Conservation (phyloP, 2,797 vertebrate genomes). For the Adelosebastes latens region DNA sequence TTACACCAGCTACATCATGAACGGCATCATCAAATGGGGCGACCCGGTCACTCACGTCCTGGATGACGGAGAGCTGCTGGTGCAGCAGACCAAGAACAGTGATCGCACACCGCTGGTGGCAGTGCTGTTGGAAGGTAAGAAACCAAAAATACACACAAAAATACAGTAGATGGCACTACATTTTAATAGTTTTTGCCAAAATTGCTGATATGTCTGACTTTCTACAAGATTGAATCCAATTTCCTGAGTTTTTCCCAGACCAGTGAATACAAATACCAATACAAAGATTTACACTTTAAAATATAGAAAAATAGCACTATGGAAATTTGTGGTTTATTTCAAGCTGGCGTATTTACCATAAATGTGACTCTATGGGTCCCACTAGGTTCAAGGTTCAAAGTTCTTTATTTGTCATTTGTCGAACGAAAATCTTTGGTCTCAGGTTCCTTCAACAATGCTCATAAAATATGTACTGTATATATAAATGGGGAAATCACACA, state of each 20-base stretch:
- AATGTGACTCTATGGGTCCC: background rate
- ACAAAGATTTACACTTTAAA: background rate
- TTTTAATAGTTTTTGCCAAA: background rate
- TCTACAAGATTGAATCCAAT: background rate
- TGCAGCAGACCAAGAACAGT: conserved; percentile 97
- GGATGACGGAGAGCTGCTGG: conserved; percentile 95
- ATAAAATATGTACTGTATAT: too few species aligned
- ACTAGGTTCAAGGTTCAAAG: too few species aligned
- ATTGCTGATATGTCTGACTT: background rate
- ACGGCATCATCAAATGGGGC: conserved; percentile 98
- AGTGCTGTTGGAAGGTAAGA: conserved; percentile 92
- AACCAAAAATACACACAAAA: background rate
- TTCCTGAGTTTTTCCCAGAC: background rate
- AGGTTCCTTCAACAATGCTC: too few species aligned
- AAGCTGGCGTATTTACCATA: background rate
- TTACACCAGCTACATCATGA: conserved; percentile 97
- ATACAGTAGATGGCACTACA: background rate
- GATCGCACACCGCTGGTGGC: conserved; percentile 96
- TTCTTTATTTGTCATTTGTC: too few species aligned
- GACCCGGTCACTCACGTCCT: conserved; percentile 93
- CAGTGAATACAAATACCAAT: background rate
- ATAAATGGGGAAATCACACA: too few species aligned
- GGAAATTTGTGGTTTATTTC: background rate
- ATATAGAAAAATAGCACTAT: background rate
- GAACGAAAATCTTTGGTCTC: too few species aligned